These are phyloP conservation scores for Habrosyne pyritoides DNA, from an alignment of 2,888 invertebrate genomes.

Conservation along the genomic window DNA sequence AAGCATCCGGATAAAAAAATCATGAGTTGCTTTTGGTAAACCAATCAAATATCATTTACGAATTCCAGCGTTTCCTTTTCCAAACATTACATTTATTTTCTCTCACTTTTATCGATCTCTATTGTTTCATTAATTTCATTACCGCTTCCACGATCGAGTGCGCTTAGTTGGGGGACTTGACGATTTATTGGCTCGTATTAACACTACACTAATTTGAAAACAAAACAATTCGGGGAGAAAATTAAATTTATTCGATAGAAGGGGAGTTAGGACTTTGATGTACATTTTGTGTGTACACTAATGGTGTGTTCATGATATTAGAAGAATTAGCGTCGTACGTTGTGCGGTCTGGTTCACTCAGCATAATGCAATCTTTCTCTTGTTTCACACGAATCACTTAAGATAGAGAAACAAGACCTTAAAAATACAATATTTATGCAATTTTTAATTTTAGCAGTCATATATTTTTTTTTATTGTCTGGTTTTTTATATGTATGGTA, in stretches of 20 bases:
- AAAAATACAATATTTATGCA: no score
- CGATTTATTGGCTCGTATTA: constrained; percentile 45
- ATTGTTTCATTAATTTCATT: constrained; percentile 31
- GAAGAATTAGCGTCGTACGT: constrained; percentile 4
- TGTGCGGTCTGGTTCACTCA: not conserved
- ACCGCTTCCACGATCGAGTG: constrained; percentile 42
- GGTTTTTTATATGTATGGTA: no score
- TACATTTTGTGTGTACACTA: constrained; percentile 21
- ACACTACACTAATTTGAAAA: constrained; percentile 41
- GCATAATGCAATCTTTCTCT: not conserved
- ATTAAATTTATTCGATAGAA: constrained; percentile 32
- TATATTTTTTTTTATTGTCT: no score
- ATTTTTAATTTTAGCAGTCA: no score
- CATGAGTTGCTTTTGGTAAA: not conserved
- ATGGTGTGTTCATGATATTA: constrained; percentile 5
- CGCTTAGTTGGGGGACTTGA: constrained; percentile 32
- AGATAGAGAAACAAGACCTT: no score
- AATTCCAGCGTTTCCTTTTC: not conserved
- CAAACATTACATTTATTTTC: not conserved
- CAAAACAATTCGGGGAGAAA: constrained; percentile 37
- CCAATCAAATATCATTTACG: not conserved
- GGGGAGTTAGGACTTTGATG: constrained; percentile 41
- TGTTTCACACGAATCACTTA: not conserved
- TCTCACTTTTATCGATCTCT: not conserved
- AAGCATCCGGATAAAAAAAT: no score